A percentile compares a stretch with the other conserved stretches of the same genome.
Evolutionary conservation across 35 echinoderm and acorn worm genomes (phyloP).

Genomic region (Lytechinus pictus): DNA sequence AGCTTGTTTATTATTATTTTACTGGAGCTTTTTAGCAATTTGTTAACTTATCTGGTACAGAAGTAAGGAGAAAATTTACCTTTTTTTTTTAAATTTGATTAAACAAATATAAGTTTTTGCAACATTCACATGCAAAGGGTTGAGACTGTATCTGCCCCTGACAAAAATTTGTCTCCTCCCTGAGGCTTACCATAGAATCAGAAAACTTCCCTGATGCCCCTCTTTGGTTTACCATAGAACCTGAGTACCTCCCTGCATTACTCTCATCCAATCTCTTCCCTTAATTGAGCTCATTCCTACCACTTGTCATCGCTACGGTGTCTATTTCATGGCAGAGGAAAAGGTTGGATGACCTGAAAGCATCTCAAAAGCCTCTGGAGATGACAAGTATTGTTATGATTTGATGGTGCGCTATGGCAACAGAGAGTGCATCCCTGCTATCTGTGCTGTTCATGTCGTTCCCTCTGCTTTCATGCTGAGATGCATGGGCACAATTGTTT

Average conservation of each 20-base stretch:
- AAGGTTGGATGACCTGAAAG: neutral
- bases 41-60: no score
- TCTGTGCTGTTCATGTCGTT: neutral
- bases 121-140: no score
- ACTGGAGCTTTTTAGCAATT: no score
- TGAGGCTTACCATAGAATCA: no score
- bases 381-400: neutral
- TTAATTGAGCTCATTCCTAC: conserved; percentile 18
- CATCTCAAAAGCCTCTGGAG: neutral
- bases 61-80: no score
- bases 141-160: no score
- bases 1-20: no score
- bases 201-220: neutral
- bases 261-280: neutral
- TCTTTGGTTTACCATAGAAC: neutral
- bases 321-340: conserved; percentile 7
- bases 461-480: neutral
- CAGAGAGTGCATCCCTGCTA: neutral
- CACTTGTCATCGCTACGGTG: neutral
- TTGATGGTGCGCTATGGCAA: neutral
- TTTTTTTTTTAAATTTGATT: no score
- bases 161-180: no score
- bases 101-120: no score
- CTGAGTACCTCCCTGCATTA: neutral
- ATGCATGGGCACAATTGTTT: neutral